Base-by-base conservation (phyloP, 1,140 invertebrate species). In the Pachyrhynchus sulphureomaculatus region DNA sequence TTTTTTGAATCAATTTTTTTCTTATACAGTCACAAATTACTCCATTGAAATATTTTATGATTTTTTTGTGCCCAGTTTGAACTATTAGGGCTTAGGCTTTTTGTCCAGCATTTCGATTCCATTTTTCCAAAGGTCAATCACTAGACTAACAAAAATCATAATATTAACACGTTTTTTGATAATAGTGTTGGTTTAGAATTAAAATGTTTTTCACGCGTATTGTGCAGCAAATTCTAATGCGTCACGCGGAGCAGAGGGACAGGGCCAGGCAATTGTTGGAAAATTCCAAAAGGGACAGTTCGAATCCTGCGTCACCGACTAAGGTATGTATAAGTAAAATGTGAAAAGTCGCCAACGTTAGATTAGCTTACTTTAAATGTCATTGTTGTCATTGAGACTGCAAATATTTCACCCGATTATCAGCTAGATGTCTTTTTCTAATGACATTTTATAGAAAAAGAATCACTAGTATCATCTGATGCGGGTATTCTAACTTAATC, bases 251-350 rank as follows among this genome's bases (percentile, higher is more conserved):
- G 79, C 81, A 96, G 67, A 90, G 92, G 76, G 93, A 96, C 83
- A 82, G 91, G 79, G 94, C 94, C 51, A 87, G 92, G 75, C 84
- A 92, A 75, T 82, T 98, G 76, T 82, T 96, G 67, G 92, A 96
- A 76, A 90, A 93, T 70, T 88, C 92, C 10, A 86, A 88, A 77
- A 83, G 84, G 70, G 90, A 93, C 71, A 86, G 85, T 34, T 67
- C 67, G 21, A 69, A 60, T 45, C 63, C 71, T 12, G 68, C 70
- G 23, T 71, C 69, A 52, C 68, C 68, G 24, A 67, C 60, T 15
- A 70, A 65, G 70, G 71, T 74, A 72, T 42, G 69, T 41, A n/a
- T 13, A 10, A 18, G 8, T 24, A 0, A 39, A 12, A 6, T 36
- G 41, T 36, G 32, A 17, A 41, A 23, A 41, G 23, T 36, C 5